These are phyloP conservation scores for Rhinolophus sinicus DNA, from an alignment of 2,113 vertebrate genomes.

Conservation along the genomic window DNA sequence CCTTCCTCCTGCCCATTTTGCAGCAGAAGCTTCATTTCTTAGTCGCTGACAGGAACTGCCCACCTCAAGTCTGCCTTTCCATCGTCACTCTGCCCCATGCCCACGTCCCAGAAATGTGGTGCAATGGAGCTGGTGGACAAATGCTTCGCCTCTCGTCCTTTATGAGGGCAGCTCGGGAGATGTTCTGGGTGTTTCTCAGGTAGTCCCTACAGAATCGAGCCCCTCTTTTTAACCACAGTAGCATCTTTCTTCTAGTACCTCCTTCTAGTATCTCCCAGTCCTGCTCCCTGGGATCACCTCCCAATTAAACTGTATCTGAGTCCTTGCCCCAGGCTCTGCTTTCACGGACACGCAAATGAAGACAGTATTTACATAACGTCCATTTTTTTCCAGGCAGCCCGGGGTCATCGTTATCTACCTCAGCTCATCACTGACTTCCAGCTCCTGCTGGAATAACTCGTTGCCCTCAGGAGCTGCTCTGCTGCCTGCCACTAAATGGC, in stretches of 20 bases:
- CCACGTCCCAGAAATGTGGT: background rate
- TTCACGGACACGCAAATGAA: fast-evolving
- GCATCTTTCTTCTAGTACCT: background rate
- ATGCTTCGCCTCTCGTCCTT: no score
- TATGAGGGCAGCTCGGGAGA: background rate
- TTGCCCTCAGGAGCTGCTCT: fast-evolving
- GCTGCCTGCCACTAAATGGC: background rate
- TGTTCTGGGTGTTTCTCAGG: background rate
- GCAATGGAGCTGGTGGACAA: background rate
- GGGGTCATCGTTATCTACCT: fast-evolving
- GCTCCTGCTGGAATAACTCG: fast-evolving
- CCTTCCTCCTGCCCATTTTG: background rate
- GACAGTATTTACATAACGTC: background rate
- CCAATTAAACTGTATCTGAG: background rate
- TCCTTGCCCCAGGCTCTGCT: background rate
- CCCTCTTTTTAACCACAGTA: background rate
- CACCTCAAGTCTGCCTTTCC: background rate
- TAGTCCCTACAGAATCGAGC: background rate
- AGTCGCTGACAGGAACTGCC: background rate
- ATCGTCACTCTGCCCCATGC: background rate
- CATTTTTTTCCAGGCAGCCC: background rate
- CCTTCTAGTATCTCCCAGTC: no score
- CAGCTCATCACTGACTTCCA: no score
- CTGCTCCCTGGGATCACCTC: background rate
- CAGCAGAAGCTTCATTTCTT: background rate